Base-by-base conservation (phyloP, 2,113 vertebrate species). In the Speoplatyrhinus poulsoni region DNA sequence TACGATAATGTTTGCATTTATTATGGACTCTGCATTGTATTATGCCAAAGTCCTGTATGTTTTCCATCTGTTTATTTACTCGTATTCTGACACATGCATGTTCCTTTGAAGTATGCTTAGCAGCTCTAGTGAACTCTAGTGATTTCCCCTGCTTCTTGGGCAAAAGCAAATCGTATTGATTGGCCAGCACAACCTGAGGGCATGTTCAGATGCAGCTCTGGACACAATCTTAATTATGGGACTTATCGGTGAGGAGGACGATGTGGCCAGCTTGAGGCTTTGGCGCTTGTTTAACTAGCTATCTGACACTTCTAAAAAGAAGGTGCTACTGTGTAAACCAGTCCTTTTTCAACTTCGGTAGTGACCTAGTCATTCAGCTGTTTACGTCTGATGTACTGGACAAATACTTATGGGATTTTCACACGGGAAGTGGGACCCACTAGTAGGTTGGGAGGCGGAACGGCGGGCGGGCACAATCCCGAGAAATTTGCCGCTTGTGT, bases 111-210 rank as follows among this genome's bases (percentile, higher is more conserved):
- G 9, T 57, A 2, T 17, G 8, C 16, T 59, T 41, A 55, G 26
- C 26, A 26, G 64, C 72, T 69, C 62, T 9, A 36, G 59, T 53
- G 65, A 68, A 72, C 65, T 56, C 76, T 69, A 86, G 90, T 90
- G 93, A 93, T 91, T 90, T 90, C 90, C 86, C 81, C 85, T 79
- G 81, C 74, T 68, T 80, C 88, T 67, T 91, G 1, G 36, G 81
- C 80, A 91, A 91, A 84, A 83, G 86, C 88, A 88, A 82, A 80
- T 81, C 85, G 75, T 92, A 94, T 93, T 91, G 92, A 94, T 90
- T 68, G 88, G 79, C 88, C 82, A 90, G 92, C 89, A 86, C 90
- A 83, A 89, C 93, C 90, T 91, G 72, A 77, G 89, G 91, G 88
- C 87, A 85, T 86, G 81, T 87, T 74, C 86, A 80, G 65, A 82